Evolutionary conservation across 2,888 invertebrate species (phyloP), one percentile per base, ranked within the genome.

Genomic region (Pachycephus smyrnensis): DNA sequence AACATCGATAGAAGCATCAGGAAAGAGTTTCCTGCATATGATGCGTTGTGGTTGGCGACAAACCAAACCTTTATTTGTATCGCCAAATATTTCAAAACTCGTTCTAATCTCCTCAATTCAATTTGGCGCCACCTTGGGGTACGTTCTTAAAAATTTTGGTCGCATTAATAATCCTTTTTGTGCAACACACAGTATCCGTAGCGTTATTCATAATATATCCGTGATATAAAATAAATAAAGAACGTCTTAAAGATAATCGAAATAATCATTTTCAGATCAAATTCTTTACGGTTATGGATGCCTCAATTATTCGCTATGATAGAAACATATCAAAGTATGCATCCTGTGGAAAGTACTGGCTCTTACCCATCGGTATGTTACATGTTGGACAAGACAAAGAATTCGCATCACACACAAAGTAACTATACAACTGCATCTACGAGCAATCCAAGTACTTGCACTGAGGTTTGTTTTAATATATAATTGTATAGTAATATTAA

Each of bases 231-330:
- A 40, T 23, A 40, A 40, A 23, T 9, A 33, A 33, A 33, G 33
- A n/a, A n/a, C n/a, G 33, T 33, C 33, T 33, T 33, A 33, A 33
- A 33, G 33, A 33, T 33, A 40, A 40, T 9, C 23, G 15, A 40
- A 23, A 23, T 32, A 73, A 88, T 74, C 82, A 73, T 68, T 87
- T 90, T 30, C 90, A 95, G 96, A 36, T 93, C 96, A 83, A 98
- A 97, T 88, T 96, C 97, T 0, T 92, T 98, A 55, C 95, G 97
- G 75, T 93, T 97, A 55, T 98, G 98, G 97, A 94, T 97, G 88
- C 97, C 97, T 0, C 97, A 97, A 89, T 92, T 98, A 23, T 97
- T 97, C 83, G 95, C 96, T 73, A 95, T 96, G 89, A 94, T 95
- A 73, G 88, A 89, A 23, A 92, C 92, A 74, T 86, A 91, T 77